phyloP scores from a whole-genome alignment of 1,140 invertebrate species.

The Drosophila sechellia region DNA sequence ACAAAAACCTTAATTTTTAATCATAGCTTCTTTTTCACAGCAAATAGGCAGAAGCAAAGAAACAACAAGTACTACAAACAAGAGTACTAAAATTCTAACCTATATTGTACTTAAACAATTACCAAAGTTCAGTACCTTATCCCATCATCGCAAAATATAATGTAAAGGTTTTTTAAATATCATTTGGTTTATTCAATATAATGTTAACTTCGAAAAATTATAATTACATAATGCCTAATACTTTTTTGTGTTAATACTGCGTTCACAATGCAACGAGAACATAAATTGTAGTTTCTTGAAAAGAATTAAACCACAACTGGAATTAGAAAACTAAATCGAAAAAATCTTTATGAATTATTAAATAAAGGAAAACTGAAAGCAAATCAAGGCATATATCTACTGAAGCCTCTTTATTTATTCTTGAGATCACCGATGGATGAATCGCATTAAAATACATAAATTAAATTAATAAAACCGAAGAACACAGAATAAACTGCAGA shows the following conservation, averaged over 20 bases:
- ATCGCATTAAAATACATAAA: constrained; percentile 55
- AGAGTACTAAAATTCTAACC: constrained; percentile 62
- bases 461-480: constrained; percentile 47
- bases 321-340: constrained; percentile 24
- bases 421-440: constrained; percentile 70
- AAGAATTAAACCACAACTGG: constrained; percentile 35
- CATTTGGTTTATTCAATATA: constrained; percentile 65
- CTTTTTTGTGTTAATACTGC: constrained; percentile 36
- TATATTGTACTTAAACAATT: constrained; percentile 55
- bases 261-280: constrained; percentile 45
- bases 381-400: constrained; percentile 55
- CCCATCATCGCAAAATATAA: constrained; percentile 12
- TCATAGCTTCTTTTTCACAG: constrained; percentile 72
- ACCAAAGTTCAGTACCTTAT: constrained; percentile 58
- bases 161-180: constrained; percentile 25
- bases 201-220: constrained; percentile 8
- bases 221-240: constrained; percentile 19
- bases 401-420: constrained; percentile 77
- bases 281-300: constrained; percentile 58
- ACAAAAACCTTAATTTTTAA: constrained; percentile 63
- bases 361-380: constrained; percentile 24
- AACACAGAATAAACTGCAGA: constrained; percentile 57
- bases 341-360: constrained; percentile 44
- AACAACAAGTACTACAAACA: constrained; percentile 81
- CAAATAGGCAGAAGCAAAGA: constrained; percentile 49